These are phyloP conservation scores for Myxocyprinus asiaticus DNA, from an alignment of 2,113 vertebrate genomes.

Conservation along the genomic window DNA sequence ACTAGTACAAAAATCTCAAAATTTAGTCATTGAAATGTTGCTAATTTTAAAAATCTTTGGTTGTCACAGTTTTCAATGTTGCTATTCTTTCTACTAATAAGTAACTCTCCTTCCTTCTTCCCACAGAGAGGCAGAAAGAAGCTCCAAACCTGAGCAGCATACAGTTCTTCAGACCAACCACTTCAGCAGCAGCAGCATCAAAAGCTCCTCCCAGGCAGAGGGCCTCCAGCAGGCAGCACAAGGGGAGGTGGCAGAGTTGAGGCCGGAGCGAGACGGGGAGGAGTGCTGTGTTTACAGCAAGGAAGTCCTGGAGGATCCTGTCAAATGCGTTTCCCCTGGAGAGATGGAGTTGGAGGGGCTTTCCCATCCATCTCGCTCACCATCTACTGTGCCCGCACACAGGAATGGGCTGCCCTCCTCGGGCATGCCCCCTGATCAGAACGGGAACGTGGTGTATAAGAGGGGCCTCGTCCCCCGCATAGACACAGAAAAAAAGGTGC, in stretches of 20 bases:
- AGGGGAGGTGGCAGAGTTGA: constrained; percentile 67
- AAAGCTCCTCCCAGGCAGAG: constrained; percentile 72
- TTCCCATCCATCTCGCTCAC: constrained; percentile 70
- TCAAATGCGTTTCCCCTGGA: constrained; percentile 66
- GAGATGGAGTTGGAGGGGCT: constrained; percentile 74
- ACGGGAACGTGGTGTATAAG: constrained; percentile 82
- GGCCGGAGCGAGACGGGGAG: constrained; percentile 71
- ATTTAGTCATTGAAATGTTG: too few species aligned
- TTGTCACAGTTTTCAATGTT: too few species aligned
- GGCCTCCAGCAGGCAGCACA: constrained; percentile 67
- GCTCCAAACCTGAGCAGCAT: constrained; percentile 78
- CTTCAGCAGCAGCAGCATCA: constrained; percentile 73
- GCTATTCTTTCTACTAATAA: not conserved
- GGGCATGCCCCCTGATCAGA: constrained; percentile 81
- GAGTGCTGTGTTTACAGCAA: constrained; percentile 66
- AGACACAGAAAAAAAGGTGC: constrained; percentile 84
- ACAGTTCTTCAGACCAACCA: constrained; percentile 86
- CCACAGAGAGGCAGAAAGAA: constrained; percentile 82
- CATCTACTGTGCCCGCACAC: constrained; percentile 71
- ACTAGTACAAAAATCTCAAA: too few species aligned
- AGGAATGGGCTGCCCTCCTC: constrained; percentile 78
- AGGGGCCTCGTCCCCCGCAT: constrained; percentile 75
- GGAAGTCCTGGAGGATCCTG: constrained; percentile 78
- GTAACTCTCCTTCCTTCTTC: not conserved
- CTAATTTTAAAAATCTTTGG: too few species aligned